Evolutionary conservation across 2,797 vertebrate genomes (phyloP).

Genomic region (Cottoperca gobio): DNA sequence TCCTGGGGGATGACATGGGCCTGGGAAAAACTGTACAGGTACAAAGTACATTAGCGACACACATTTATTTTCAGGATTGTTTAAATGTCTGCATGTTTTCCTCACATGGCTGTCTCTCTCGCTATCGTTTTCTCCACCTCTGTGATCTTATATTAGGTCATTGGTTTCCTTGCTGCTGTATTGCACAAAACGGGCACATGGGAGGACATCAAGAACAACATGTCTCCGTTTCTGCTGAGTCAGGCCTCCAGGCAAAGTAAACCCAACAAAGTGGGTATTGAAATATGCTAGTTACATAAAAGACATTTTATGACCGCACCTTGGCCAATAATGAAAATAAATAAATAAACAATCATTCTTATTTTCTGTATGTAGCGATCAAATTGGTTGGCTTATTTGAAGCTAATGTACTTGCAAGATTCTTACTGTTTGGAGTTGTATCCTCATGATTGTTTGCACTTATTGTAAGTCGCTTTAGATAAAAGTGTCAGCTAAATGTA

Average conservation of each 20-base stretch:
- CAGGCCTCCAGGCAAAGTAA: constrained; percentile 76
- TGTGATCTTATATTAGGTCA: constrained; percentile 83
- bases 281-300: constrained; percentile 2
- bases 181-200: constrained; percentile 93
- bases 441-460: no score
- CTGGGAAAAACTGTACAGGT: constrained; percentile 98
- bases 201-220: constrained; percentile 94
- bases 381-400: no score
- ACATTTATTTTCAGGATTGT: background rate
- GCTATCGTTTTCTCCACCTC: background rate
- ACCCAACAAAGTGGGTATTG: constrained; percentile 85
- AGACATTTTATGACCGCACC: no score
- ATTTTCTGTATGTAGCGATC: no score
- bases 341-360: no score
- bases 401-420: no score
- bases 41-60: constrained; percentile 32
- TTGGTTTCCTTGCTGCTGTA: constrained; percentile 94
- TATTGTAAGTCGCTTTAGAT: no score
- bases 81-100: constrained; percentile 11
- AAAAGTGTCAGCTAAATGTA: no score
- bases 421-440: no score
- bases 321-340: no score
- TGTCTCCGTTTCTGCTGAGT: constrained; percentile 92
- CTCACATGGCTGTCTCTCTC: background rate
- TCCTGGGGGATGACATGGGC: constrained; percentile 98